phyloP scores from a whole-genome alignment of 2,888 invertebrate species.

The Nesidiocoris tenuis region DNA sequence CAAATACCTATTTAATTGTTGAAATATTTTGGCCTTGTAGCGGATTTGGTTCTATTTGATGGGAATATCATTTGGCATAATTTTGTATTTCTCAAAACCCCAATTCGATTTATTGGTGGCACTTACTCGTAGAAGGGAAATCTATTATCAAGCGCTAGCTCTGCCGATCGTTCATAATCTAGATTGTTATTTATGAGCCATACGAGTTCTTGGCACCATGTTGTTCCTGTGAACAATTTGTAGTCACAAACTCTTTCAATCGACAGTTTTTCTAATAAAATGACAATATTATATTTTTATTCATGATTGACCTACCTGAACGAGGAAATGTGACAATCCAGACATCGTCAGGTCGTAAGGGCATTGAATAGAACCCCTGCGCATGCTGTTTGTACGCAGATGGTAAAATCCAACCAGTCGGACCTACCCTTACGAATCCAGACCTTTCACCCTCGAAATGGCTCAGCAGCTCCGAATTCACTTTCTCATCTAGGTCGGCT shows the following conservation, averaged over 20 bases:
- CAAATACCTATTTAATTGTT: no score
- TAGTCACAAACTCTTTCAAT: no score
- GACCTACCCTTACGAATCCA: constrained; percentile 69
- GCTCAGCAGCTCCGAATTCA: constrained; percentile 46
- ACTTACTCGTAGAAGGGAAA: constrained; percentile 80
- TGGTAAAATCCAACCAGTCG: constrained; percentile 73
- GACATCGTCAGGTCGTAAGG: constrained; percentile 67
- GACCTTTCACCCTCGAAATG: constrained; percentile 62
- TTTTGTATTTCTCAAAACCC: no score
- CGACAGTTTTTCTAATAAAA: no score
- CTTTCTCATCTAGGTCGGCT: constrained; percentile 40
- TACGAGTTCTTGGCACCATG: constrained; percentile 75
- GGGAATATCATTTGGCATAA: no score
- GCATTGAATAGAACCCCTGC: constrained; percentile 63
- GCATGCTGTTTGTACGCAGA: constrained; percentile 66
- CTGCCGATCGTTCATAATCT: constrained; percentile 66
- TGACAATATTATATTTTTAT: no score
- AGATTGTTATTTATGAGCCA: constrained; percentile 76
- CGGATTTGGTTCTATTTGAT: no score
- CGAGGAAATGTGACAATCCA: constrained; percentile 77
- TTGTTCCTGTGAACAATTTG: constrained; percentile 66
- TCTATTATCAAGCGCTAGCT: constrained; percentile 63
- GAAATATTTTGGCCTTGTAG: no score
- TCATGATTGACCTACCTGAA: no score
- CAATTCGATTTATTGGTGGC: no score